Base-by-base conservation (phyloP, 2,888 invertebrate species). In the Watsonalla binaria region DNA sequence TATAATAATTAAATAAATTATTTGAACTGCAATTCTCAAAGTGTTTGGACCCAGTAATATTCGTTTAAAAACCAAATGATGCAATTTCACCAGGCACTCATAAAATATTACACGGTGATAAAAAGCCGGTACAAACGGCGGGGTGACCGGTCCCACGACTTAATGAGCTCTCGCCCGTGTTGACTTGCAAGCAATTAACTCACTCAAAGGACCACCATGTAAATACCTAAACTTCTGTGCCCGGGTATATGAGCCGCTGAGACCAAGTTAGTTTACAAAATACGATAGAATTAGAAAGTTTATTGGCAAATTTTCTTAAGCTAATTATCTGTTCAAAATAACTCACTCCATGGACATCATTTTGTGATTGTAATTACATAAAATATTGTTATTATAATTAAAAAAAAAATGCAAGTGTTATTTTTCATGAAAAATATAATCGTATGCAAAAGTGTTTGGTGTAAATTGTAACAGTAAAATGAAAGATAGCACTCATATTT, bases 401-500 rank as follows among this genome's bases (percentile, higher is more conserved):
- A 2, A 4, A 24, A 24, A 24, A 24, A 24, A 24, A 24, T n/a
- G n/a, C n/a, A n/a, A 24, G 24, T 24, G 24, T 1, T 24, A 24
- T 47, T 47, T 66, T 68, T 73, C 68, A 68, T 68, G 52, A 59
- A 54, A 62, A 60, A 53, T 63, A 65, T 54, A 60, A 66, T 72
- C 66, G 58, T 60, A 62, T 65, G 73, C 72, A 74, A 74, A 80
- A 80, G 70, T 72, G 73, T 67, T 72, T 64, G 62, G 72, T 74
- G 72, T 76, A 76, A 84, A 80, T 77, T 80, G 74, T 70, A 70
- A 68, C 70, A 72, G 68, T 72, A 65, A 72, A 81, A 80, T 82
- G 82, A 84, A 76, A 82, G 80, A 86, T 86, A 78, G 78, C 78
- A 74, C 74, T 78, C 80, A 83, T 84, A 84, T 82, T 84, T 84